A percentile compares a stretch with the other conserved stretches of the same genome.
phyloP scores from a whole-genome alignment of 2,113 vertebrate genomes.

The Neotoma lepida region DNA sequence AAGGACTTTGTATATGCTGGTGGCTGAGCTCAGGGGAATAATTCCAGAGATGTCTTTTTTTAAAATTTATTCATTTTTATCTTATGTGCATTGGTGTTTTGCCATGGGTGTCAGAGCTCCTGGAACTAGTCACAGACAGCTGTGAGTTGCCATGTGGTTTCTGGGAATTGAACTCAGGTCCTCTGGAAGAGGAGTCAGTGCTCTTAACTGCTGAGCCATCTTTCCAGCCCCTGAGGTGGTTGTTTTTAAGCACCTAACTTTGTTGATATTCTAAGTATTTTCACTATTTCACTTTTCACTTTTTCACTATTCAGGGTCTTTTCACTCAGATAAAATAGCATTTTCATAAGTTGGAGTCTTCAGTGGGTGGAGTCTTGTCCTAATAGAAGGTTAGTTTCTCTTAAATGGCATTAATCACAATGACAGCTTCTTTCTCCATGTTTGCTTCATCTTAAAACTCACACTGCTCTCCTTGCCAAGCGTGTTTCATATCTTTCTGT shows the following conservation, averaged over 20 bases:
- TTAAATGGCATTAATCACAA: not conserved
- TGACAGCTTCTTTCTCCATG: not conserved
- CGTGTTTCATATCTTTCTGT: not conserved
- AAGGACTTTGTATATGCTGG: not conserved
- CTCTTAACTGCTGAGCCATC: no score
- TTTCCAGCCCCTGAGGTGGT: no score
- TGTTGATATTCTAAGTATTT: not conserved
- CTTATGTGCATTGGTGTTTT: no score
- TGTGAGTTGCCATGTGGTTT: no score
- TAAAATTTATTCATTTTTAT: no score
- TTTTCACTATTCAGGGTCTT: not conserved
- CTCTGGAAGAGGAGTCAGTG: no score
- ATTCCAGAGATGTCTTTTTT: not conserved
- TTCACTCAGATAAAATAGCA: not conserved
- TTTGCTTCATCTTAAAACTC: not conserved
- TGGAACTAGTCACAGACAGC: no score
- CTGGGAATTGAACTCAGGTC: no score
- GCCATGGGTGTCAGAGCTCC: no score
- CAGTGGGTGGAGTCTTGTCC: not conserved
- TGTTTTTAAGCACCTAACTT: not conserved
- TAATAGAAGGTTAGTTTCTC: not conserved
- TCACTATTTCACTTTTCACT: no score
- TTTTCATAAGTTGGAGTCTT: not conserved
- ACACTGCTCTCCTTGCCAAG: not conserved
- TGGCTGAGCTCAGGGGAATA: not conserved